Evolutionary conservation across 1,140 invertebrate species (phyloP).

Genomic region (Neodiprion fabricii): DNA sequence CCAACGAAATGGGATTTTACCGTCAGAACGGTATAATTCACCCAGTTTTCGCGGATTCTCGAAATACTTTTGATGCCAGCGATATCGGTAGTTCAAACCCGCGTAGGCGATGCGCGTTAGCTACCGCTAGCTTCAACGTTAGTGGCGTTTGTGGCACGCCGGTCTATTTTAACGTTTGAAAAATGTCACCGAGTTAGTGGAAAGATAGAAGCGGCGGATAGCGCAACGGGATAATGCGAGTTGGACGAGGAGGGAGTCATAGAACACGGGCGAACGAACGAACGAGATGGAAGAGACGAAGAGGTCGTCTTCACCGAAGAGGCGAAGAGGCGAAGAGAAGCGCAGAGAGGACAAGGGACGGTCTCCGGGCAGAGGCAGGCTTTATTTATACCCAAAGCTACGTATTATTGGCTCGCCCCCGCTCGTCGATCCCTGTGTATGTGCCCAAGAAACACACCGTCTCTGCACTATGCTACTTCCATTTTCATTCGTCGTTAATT

Average conservation of each 20-base stretch:
- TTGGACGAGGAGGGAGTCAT: conserved; percentile 6
- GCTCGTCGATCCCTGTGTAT: conserved; percentile 30
- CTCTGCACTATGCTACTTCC: conserved; percentile 9
- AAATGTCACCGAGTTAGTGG: conserved; percentile 9
- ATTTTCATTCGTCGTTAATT: conserved; percentile 18
- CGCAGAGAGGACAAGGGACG: background rate
- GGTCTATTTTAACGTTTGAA: conserved; percentile 4
- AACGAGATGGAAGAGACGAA: conserved; percentile 6
- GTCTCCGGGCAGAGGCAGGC: conserved; percentile 44
- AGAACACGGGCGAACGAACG: conserved; percentile 9
- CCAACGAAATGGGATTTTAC: too few species aligned
- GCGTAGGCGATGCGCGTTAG: background rate
- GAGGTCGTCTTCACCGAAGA: background rate
- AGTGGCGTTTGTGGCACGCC: too few species aligned
- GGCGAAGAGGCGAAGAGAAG: conserved; percentile 9
- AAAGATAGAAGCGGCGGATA: conserved; percentile 23
- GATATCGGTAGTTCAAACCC: background rate
- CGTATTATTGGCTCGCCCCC: conserved; percentile 55
- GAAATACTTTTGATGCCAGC: too few species aligned
- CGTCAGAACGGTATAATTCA: background rate
- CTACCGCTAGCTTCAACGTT: background rate
- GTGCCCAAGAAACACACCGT: background rate
- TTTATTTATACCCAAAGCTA: conserved; percentile 55
- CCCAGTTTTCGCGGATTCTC: background rate
- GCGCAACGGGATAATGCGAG: conserved; percentile 8